phyloP scores from a whole-genome alignment of 2,888 invertebrate genomes.

The Protonemura montana region DNA sequence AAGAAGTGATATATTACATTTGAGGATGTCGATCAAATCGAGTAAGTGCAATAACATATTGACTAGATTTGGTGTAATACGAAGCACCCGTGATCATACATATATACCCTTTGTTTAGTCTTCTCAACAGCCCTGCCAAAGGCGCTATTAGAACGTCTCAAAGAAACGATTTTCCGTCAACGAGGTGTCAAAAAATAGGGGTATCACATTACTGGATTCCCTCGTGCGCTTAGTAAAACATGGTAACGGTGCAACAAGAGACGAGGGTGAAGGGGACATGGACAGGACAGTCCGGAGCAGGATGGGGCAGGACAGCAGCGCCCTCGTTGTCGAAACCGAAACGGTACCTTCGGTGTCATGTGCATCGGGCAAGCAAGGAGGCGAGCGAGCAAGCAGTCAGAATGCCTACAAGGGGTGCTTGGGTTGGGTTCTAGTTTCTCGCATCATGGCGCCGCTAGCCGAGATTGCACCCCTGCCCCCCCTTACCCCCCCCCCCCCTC shows the following conservation, averaged over 20 bases:
- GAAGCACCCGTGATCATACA: no score
- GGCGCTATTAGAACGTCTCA: not conserved
- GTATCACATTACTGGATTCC: not conserved
- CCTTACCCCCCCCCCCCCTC: constrained; percentile 13
- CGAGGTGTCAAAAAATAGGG: not conserved
- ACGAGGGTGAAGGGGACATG: not conserved
- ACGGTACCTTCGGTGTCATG: not conserved
- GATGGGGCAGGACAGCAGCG: not conserved
- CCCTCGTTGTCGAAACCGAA: not conserved
- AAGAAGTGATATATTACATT: no score
- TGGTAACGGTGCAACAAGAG: not conserved
- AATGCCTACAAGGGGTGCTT: not conserved
- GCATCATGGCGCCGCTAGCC: constrained; percentile 45
- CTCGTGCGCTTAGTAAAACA: not conserved
- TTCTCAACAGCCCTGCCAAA: not conserved
- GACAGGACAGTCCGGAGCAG: not conserved
- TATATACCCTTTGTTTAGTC: not conserved
- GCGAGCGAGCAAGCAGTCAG: not conserved
- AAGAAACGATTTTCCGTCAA: not conserved
- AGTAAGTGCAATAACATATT: not conserved
- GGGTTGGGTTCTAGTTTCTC: constrained; percentile 45
- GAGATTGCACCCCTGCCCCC: constrained; percentile 35
- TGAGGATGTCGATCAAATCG: no score
- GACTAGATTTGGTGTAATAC: no score
- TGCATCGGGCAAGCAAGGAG: no score